These are phyloP conservation scores for Chymomyza caudatula DNA, from an alignment of 2,888 invertebrate species.

Conservation along the genomic window DNA sequence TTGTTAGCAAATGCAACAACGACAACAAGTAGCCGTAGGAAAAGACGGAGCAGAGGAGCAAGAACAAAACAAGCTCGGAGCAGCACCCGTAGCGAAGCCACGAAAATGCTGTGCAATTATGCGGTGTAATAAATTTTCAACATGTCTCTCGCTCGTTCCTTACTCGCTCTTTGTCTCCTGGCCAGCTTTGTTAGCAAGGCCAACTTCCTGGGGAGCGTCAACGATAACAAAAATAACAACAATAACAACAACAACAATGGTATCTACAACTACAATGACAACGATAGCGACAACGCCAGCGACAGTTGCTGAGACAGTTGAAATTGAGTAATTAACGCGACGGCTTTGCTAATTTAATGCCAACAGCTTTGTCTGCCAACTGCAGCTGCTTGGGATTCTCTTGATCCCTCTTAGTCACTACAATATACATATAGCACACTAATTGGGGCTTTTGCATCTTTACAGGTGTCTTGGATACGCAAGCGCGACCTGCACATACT, in stretches of 20 bases:
- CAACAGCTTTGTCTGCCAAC: not conserved
- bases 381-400: not conserved
- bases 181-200: not conserved
- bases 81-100: conserved; percentile 1
- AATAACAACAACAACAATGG: conserved; percentile 49
- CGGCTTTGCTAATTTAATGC: conserved; percentile 24
- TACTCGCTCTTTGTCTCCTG: not conserved
- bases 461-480: conserved; percentile 86
- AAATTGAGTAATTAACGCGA: conserved; percentile 71
- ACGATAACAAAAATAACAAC: conserved; percentile 4
- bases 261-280: conserved; percentile 46
- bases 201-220: conserved; percentile 3
- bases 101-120: conserved; percentile 62
- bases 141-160: conserved; percentile 25
- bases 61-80: not conserved
- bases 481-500: conserved; percentile 89
- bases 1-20: conserved; percentile 71
- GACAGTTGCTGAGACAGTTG: conserved; percentile 65
- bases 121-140: conserved; percentile 73
- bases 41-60: not conserved
- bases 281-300: conserved; percentile 35
- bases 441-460: not conserved
- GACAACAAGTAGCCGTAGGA: not conserved
- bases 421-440: not conserved
- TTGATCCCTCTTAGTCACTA: not conserved